Evolutionary conservation across 2,113 vertebrate species (phyloP).

Genomic region (Chaetops frenatus): DNA sequence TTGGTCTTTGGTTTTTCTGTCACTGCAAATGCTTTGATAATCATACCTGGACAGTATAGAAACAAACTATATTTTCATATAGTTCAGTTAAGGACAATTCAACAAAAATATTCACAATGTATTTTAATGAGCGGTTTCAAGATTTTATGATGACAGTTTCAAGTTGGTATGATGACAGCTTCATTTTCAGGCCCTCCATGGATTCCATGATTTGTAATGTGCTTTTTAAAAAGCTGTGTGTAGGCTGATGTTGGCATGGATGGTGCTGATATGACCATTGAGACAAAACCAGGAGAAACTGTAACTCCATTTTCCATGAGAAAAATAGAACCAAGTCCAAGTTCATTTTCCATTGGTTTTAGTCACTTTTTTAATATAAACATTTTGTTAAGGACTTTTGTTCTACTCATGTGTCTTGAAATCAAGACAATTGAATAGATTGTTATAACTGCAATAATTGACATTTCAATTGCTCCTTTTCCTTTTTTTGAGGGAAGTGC

Average conservation of each 20-base stretch:
- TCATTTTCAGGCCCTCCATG: not conserved
- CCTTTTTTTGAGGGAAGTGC: not conserved
- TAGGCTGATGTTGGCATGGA: not conserved
- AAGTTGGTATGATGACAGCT: not conserved
- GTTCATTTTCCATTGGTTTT: not conserved
- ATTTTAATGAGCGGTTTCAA: not conserved
- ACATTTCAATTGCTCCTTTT: not conserved
- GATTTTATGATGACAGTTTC: not conserved
- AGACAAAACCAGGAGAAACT: not conserved
- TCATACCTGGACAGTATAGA: not conserved
- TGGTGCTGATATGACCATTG: accelerated
- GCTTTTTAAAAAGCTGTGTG: not conserved
- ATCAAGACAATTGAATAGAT: not conserved
- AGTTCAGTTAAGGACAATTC: not conserved
- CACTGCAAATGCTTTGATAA: not conserved
- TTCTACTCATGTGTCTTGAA: not conserved
- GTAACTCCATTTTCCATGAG: not conserved
- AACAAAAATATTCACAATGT: not conserved
- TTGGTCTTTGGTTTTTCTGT: not conserved
- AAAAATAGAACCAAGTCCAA: not conserved
- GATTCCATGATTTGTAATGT: not conserved
- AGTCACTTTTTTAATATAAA: not conserved
- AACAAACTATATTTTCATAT: not conserved
- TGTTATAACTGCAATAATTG: not conserved
- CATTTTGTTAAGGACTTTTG: not conserved